A percentile compares a stretch with the other conserved stretches of the same genome.
Conservation (phyloP, 1,140 invertebrate genomes). For the Papilio polytes region DNA sequence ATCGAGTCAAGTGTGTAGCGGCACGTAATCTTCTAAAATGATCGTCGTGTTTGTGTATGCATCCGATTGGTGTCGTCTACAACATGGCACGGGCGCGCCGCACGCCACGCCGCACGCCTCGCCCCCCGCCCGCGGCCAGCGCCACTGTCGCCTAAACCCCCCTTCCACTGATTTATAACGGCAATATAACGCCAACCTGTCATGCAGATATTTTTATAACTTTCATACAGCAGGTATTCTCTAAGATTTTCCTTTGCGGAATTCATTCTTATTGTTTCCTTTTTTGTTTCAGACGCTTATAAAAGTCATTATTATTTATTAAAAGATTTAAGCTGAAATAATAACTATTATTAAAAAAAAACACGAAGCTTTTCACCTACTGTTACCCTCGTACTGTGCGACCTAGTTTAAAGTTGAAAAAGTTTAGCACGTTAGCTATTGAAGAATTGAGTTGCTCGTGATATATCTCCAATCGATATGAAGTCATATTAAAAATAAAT, state of each 20-base stretch:
- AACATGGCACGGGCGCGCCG: conserved; percentile 55
- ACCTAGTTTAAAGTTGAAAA: conserved; percentile 24
- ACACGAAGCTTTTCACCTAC: not conserved
- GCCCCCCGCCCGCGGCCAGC: conserved; percentile 44
- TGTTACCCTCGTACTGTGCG: not conserved
- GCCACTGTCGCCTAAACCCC: conserved; percentile 49
- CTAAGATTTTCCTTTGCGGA: conserved; percentile 51
- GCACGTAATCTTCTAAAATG: conserved; percentile 32
- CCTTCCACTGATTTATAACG: conserved; percentile 63
- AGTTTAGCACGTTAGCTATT: conserved; percentile 10
- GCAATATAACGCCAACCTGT: conserved; percentile 65
- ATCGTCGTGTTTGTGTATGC: conserved; percentile 46
- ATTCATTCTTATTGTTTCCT: conserved; percentile 51
- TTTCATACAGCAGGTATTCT: conserved; percentile 52
- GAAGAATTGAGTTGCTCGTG: conserved; percentile 11
- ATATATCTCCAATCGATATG: conserved; percentile 8
- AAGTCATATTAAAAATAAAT: not conserved
- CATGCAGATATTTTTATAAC: conserved; percentile 71
- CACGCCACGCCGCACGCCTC: conserved; percentile 44
- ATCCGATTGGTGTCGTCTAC: conserved; percentile 65
- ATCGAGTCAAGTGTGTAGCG: conserved; percentile 30
- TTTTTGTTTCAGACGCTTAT: conserved; percentile 22
- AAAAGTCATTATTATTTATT: conserved; percentile 15
- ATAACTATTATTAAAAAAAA: not conserved
- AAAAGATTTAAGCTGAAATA: conserved; percentile 2